These are phyloP conservation scores for Psittacula derbiana DNA, from an alignment of 2,797 vertebrate genomes.

Conservation along the genomic window DNA sequence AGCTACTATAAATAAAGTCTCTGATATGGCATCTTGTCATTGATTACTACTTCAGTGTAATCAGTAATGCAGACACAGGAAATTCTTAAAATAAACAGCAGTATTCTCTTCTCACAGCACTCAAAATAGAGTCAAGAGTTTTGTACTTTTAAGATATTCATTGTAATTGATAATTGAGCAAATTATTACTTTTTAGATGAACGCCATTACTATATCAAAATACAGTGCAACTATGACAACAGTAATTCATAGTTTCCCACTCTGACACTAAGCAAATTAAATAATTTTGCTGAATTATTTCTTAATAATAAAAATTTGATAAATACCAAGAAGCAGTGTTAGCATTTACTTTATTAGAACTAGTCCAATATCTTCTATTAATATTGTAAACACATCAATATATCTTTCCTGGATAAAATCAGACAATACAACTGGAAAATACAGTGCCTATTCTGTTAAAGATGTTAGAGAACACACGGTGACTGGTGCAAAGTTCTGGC, in stretches of 20 bases:
- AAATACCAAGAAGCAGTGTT: background rate
- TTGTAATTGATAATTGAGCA: background rate
- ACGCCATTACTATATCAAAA: background rate
- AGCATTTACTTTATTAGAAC: background rate
- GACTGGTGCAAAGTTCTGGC: background rate
- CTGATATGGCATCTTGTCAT: slow-evolving; percentile 7
- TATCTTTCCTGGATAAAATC: background rate
- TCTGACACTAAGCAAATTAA: background rate
- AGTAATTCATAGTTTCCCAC: background rate
- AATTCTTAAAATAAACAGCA: slow-evolving; percentile 48
- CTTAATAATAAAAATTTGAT: background rate
- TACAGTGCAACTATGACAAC: background rate
- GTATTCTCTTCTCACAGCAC: background rate
- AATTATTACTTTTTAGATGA: background rate
- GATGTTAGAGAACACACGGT: background rate
- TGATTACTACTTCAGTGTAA: slow-evolving; percentile 29
- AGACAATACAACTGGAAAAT: background rate
- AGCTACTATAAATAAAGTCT: slow-evolving; percentile 52
- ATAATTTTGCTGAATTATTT: background rate
- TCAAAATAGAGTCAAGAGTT: background rate
- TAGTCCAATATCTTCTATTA: background rate
- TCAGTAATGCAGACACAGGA: slow-evolving; percentile 11
- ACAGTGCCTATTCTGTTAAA: background rate
- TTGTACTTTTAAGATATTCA: background rate
- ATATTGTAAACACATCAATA: background rate